Base-by-base conservation (phyloP, 2,113 vertebrate genomes). In the Bambusicola thoracicus region DNA sequence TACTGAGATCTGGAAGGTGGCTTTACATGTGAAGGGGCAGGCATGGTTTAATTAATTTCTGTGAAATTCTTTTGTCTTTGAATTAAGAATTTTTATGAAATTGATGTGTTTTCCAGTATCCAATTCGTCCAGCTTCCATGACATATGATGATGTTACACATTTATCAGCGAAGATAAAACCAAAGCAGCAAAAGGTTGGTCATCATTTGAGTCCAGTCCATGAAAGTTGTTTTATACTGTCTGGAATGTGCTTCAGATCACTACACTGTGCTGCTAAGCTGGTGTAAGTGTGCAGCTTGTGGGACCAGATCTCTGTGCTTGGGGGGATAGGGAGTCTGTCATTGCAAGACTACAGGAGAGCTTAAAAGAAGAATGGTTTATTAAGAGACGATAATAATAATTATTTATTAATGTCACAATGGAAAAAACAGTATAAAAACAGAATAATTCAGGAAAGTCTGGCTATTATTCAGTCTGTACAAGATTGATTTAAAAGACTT, bases 131-230 rank as follows among this genome's bases (percentile, higher is more conserved):
- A 12, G 97, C 98, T 61, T 98, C 96, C 29, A 99, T 99, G 99
- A 99, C 98, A 2, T 99, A 99, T 0, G 98, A 99, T 85, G 98
- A 99, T 40, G 98, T 98, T 90, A 98, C 98, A 10, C 99, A 99
- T 94, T 97, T 99, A 46, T 96, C 98, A 11, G 99, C 99, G 9
- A 99, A 97, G 97, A 99, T 99, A 97, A 99, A 99, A 96, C 99
- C 99, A 79, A 99, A 99, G 94, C 99, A 99, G 93, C 99, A 99
- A 96, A 99, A 98, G 98, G 99, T 99, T 81, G 70, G 93, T 92
- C 21, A 22, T 55, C 6, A 2, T 80, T 77, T 78, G 44, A 66
- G 41, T 48, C 21, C 43, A 75, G 73, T 75, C 40, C 63, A 10
- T 74, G 34, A 36, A 75, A 29, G 22, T 7, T 55, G 67, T 18